These are phyloP conservation scores for Cataglyphis cursor DNA, from an alignment of 2,888 invertebrate species.

Conservation along the genomic window DNA sequence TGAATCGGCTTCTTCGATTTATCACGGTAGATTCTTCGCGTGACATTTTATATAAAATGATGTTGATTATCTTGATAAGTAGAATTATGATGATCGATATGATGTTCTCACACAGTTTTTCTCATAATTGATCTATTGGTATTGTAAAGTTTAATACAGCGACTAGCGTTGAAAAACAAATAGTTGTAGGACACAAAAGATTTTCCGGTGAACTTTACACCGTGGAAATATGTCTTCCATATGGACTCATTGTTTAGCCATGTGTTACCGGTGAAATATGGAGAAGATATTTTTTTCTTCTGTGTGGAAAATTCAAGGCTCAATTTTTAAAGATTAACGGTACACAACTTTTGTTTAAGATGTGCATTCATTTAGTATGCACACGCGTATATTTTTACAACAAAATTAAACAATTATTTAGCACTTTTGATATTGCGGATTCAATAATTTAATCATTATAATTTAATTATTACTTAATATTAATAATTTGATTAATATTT, in stretches of 20 bases:
- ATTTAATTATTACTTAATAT: neutral
- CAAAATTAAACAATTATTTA: constrained; percentile 8
- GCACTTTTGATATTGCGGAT: constrained; percentile 4
- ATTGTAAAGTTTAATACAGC: neutral
- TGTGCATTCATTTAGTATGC: neutral
- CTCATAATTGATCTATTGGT: neutral
- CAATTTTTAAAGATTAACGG: neutral
- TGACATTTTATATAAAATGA: constrained; percentile 16
- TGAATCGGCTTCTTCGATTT: constrained; percentile 28
- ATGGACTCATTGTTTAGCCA: constrained; percentile 30
- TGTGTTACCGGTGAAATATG: constrained; percentile 12
- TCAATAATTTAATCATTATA: constrained; percentile 1
- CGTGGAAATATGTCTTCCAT: constrained; percentile 2
- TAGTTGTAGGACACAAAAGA: neutral
- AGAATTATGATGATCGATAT: neutral
- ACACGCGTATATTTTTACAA: neutral
- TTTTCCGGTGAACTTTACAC: neutral
- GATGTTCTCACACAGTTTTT: neutral
- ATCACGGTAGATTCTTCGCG: neutral
- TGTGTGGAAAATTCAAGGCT: neutral
- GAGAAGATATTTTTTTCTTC: neutral
- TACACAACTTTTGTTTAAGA: neutral
- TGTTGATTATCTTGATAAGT: neutral
- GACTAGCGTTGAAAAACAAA: neutral
- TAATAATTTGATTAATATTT: neutral